These are phyloP conservation scores for Cydia pomonella DNA, from an alignment of 1,140 invertebrate genomes.

Conservation along the genomic window DNA sequence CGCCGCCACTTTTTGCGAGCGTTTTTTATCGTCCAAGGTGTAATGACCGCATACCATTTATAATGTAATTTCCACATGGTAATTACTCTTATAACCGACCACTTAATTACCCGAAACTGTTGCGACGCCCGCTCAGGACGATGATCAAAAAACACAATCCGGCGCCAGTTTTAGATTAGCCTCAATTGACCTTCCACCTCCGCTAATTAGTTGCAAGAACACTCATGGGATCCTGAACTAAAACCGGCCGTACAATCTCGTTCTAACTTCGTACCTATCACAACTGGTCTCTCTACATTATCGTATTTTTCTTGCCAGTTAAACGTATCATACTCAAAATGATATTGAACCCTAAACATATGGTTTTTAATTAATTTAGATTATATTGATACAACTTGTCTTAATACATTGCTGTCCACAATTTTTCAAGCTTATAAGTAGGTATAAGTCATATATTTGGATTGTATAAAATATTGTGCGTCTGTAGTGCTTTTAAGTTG, in stretches of 20 bases:
- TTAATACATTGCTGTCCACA: slow-evolving; percentile 16
- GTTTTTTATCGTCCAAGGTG: slow-evolving; percentile 51
- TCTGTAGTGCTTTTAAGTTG: slow-evolving; percentile 38
- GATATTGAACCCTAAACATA: slow-evolving; percentile 44
- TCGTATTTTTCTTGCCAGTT: slow-evolving; percentile 64
- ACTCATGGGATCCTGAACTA: slow-evolving; percentile 46
- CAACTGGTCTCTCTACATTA: slow-evolving; percentile 58
- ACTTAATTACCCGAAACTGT: slow-evolving; percentile 74
- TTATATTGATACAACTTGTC: slow-evolving; percentile 5
- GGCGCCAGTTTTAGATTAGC: slow-evolving; percentile 62
- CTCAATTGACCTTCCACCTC: slow-evolving; percentile 58
- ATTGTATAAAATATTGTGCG: slow-evolving; percentile 37
- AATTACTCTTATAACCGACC: slow-evolving; percentile 71
- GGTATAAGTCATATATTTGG: slow-evolving; percentile 35
- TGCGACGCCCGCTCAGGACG: slow-evolving; percentile 56
- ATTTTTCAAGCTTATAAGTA: slow-evolving; percentile 11
- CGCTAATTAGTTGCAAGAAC: slow-evolving; percentile 51
- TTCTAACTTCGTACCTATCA: background rate
- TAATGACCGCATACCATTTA: slow-evolving; percentile 57
- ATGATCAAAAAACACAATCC: slow-evolving; percentile 63
- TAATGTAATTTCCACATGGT: slow-evolving; percentile 65
- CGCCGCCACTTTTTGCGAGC: slow-evolving; percentile 55
- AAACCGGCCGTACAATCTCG: slow-evolving; percentile 36
- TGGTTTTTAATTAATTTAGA: slow-evolving; percentile 9
- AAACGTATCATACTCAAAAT: slow-evolving; percentile 55